A percentile compares a stretch with the other conserved stretches of the same genome.
Conservation (phyloP, 2,113 vertebrate genomes). For the Calypte anna region DNA sequence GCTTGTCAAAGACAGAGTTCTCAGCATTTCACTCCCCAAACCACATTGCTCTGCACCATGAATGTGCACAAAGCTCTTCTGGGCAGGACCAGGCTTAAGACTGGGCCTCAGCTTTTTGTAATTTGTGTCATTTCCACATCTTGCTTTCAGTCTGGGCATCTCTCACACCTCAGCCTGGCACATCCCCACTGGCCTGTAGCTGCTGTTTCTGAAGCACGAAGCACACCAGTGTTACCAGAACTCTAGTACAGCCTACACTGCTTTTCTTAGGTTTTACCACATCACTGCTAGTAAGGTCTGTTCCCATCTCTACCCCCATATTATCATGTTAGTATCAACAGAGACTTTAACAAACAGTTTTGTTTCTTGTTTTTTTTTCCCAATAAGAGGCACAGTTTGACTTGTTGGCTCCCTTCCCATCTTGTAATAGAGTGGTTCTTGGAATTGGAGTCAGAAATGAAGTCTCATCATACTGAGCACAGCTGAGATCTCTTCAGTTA, state of each 20-base stretch:
- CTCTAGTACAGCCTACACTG: neutral
- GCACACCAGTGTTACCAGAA: neutral
- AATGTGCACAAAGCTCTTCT: neutral
- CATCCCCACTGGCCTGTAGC: neutral
- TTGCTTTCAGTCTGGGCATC: neutral
- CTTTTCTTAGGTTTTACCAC: neutral
- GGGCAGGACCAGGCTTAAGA: neutral
- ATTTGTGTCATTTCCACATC: neutral
- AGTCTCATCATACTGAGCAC: neutral
- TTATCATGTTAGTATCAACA: neutral
- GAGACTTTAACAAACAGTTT: neutral
- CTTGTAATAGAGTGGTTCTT: neutral
- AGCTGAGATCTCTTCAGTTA: neutral
- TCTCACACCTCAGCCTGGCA: neutral
- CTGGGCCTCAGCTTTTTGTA: neutral
- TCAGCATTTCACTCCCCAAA: neutral
- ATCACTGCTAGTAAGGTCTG: neutral
- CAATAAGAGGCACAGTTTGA: neutral
- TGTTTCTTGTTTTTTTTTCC: neutral
- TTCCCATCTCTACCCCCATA: neutral
- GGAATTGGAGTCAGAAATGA: neutral
- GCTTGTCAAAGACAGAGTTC: neutral
- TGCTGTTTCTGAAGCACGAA: neutral
- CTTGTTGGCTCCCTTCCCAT: neutral
- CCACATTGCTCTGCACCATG: rapidly evolving